phyloP scores from a whole-genome alignment of 2,797 vertebrate genomes.

The Platyrinchus mystaceus region DNA sequence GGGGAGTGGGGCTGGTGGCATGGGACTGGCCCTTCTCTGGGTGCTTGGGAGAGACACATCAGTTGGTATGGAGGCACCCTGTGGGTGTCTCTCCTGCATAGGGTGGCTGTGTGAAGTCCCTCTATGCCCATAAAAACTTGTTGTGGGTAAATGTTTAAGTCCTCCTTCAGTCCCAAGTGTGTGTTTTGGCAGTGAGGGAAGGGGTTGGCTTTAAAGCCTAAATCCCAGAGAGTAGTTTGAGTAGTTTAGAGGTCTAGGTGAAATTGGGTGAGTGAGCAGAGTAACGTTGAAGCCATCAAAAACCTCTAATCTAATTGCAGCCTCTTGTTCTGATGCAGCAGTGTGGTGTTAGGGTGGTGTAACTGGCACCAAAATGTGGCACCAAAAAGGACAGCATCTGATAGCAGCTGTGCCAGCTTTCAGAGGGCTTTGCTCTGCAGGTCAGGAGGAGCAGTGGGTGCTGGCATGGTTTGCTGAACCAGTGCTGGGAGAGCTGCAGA shows the following conservation, averaged over 20 bases:
- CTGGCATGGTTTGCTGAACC: not conserved
- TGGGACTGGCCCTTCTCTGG: fast-evolving
- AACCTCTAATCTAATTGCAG: not conserved
- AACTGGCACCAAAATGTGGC: not conserved
- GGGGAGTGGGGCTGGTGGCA: not conserved
- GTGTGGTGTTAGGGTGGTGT: fast-evolving
- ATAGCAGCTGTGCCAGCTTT: fast-evolving
- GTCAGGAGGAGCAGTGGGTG: fast-evolving
- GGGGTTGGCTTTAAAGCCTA: not conserved
- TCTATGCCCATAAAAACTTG: not conserved
- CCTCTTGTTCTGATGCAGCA: fast-evolving
- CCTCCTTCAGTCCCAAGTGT: fast-evolving
- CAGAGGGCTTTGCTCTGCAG: not conserved
- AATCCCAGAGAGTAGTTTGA: not conserved
- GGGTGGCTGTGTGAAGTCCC: fast-evolving
- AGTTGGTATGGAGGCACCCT: not conserved
- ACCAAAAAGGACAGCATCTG: not conserved
- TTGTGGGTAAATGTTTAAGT: fast-evolving
- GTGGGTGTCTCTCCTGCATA: not conserved
- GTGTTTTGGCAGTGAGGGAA: not conserved
- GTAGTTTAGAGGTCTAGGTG: not conserved
- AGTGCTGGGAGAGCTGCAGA: not conserved
- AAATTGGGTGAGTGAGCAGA: fast-evolving
- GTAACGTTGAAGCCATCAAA: not conserved
- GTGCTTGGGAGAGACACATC: fast-evolving